Evolutionary conservation across 2,113 vertebrate genomes (phyloP).

Genomic region (Ceyx margarethae): DNA sequence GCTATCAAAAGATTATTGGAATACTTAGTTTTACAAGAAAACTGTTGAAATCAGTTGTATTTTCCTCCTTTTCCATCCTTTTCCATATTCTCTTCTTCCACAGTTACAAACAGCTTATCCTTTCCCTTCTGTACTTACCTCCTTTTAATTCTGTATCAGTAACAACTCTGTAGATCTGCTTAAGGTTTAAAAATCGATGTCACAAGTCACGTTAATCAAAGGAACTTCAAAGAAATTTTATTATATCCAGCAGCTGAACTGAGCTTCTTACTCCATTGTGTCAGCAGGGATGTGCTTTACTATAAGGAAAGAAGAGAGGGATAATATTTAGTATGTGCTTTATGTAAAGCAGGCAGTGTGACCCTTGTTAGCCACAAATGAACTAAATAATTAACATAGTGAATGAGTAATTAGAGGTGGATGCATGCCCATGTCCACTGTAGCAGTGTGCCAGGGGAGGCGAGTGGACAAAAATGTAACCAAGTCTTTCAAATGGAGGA

Average conservation of each 20-base stretch:
- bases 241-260: not conserved
- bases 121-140: not conserved
- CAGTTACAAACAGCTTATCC: not conserved
- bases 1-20: not conserved
- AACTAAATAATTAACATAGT: not conserved
- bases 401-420: not conserved
- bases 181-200: not conserved
- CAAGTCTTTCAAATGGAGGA: fast-evolving
- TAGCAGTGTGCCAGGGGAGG: not conserved
- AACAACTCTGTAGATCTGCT: not conserved
- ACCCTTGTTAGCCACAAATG: not conserved
- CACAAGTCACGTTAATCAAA: not conserved
- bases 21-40: not conserved
- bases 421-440: not conserved
- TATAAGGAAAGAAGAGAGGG: not conserved
- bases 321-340: not conserved
- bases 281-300: not conserved
- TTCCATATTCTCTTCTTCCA: not conserved
- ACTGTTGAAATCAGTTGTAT: not conserved
- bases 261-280: not conserved
- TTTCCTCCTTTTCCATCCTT: not conserved
- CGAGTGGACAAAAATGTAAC: not conserved
- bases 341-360: not conserved
- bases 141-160: not conserved
- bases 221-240: not conserved